Evolutionary conservation across 1,140 invertebrate genomes (phyloP).

Genomic region (Trichomalopsis sarcophagae): DNA sequence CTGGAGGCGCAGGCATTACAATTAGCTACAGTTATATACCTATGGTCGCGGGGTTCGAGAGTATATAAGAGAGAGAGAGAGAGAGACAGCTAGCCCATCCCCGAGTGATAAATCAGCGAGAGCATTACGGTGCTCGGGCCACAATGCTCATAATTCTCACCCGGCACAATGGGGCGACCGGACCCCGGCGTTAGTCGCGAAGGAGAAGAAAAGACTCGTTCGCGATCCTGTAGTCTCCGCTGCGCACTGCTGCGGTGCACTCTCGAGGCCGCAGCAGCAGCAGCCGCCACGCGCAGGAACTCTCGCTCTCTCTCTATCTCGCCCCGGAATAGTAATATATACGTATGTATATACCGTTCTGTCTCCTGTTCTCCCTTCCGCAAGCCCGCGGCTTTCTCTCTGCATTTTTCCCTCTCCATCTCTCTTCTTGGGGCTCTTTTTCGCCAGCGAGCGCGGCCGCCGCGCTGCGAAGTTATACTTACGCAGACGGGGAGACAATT

Average conservation of each 20-base stretch:
- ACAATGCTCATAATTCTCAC: constrained; percentile 54
- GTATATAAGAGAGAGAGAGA: background rate
- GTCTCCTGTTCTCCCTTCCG: background rate
- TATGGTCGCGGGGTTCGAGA: background rate
- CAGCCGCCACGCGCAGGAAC: constrained; percentile 23
- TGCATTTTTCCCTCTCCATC: background rate
- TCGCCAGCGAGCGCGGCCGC: background rate
- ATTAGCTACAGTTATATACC: constrained; percentile 48
- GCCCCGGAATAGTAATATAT: constrained; percentile 38
- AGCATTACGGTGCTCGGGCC: constrained; percentile 26
- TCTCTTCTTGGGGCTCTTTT: background rate
- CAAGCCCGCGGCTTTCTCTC: background rate
- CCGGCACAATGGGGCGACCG: constrained; percentile 41
- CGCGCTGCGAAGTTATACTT: constrained; percentile 1
- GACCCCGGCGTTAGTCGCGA: background rate
- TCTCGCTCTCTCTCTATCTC: background rate
- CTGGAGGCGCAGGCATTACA: constrained; percentile 25
- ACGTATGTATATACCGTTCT: background rate
- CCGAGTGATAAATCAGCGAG: constrained; percentile 50
- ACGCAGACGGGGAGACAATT: constrained; percentile 20
- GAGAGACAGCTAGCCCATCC: constrained; percentile 30
- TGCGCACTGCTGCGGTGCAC: background rate
- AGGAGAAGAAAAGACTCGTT: constrained; percentile 49
- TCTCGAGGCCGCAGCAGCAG: background rate
- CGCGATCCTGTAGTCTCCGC: constrained; percentile 33